Evolutionary conservation across 2,888 invertebrate species (phyloP).

Genomic region (Palloptera scutellata): DNA sequence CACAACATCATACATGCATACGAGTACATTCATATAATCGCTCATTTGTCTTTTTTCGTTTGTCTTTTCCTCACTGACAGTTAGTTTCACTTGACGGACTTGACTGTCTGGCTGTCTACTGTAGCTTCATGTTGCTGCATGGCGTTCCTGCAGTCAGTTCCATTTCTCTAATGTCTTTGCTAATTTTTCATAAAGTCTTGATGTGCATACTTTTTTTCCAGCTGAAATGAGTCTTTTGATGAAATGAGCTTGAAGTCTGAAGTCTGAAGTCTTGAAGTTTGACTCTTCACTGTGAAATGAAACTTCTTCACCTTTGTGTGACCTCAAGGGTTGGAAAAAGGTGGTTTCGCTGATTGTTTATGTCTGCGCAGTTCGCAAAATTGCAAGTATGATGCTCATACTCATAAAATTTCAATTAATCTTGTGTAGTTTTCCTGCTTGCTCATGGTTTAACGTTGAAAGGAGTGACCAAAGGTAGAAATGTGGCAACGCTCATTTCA

Average conservation of each 20-base stretch:
- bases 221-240: background rate
- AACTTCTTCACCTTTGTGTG: conserved; percentile 36
- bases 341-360: conserved; percentile 59
- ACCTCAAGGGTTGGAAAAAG: conserved; percentile 46
- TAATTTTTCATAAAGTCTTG: conserved; percentile 32
- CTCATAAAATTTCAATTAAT: conserved; percentile 43
- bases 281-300: conserved; percentile 22
- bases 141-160: conserved; percentile 7
- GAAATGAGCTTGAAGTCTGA: conserved; percentile 1
- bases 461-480: too few relatives aligned
- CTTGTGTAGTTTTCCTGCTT: conserved; percentile 14
- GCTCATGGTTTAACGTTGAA: too few relatives aligned
- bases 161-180: conserved; percentile 33
- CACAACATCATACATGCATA: conserved; percentile 15
- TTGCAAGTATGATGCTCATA: conserved; percentile 40
- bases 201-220: background rate
- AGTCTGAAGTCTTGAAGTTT: conserved; percentile 3
- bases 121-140: background rate
- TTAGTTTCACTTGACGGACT: background rate
- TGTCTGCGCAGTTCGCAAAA: conserved; percentile 47
- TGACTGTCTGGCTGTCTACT: background rate
- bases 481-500: too few relatives aligned
- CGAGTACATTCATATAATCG: conserved; percentile 12
- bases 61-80: background rate
- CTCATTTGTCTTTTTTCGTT: conserved; percentile 21